A percentile compares a stretch with the other conserved stretches of the same genome.
These are phyloP conservation scores for Spongilla lacustris DNA, from an alignment of 37 sponge, comb jelly and placozoan species.

Conservation along the genomic window DNA sequence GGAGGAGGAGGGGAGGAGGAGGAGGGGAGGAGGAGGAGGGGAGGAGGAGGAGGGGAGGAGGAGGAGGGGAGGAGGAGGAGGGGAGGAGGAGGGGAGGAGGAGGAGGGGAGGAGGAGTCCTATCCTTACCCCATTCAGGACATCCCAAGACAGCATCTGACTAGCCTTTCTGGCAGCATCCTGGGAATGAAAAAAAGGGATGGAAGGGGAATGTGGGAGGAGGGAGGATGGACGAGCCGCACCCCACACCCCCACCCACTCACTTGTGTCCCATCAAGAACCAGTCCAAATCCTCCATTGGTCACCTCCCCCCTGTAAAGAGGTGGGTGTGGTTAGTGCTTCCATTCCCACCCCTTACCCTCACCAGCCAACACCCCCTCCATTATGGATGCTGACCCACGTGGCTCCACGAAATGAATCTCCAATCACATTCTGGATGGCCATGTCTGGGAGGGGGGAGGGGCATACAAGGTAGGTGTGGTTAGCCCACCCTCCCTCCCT, in stretches of 20 bases:
- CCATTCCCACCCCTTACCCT: slow-evolving; percentile 14
- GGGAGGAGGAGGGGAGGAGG: slow-evolving; percentile 1
- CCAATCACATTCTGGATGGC: slow-evolving; percentile 99
- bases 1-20: neutral
- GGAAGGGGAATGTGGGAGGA: no score
- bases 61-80: neutral
- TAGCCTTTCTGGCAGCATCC: slow-evolving; percentile 85
- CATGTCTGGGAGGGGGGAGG: slow-evolving; percentile 70
- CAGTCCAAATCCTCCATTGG: slow-evolving; percentile 98
- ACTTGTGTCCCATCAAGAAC: slow-evolving; percentile 94
- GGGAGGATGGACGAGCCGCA: neutral
- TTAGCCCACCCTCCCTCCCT: no score
- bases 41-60: slow-evolving; percentile 5
- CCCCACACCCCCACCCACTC: neutral
- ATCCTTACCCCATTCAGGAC: slow-evolving; percentile 90
- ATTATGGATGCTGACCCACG: slow-evolving; percentile 98
- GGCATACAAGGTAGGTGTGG: neutral
- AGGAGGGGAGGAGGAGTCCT: neutral
- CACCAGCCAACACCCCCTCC: slow-evolving; percentile 99
- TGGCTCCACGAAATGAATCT: slow-evolving; percentile 91
- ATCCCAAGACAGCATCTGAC: slow-evolving; percentile 93
- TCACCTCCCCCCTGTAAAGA: slow-evolving; percentile 87
- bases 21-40: slow-evolving; percentile 1
- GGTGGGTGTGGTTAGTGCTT: neutral
- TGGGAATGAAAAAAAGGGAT: neutral